Evolutionary conservation across 1,140 invertebrate genomes (phyloP), one percentile per base, ranked within the genome.

Genomic region (Drosophila parabipectinata): DNA sequence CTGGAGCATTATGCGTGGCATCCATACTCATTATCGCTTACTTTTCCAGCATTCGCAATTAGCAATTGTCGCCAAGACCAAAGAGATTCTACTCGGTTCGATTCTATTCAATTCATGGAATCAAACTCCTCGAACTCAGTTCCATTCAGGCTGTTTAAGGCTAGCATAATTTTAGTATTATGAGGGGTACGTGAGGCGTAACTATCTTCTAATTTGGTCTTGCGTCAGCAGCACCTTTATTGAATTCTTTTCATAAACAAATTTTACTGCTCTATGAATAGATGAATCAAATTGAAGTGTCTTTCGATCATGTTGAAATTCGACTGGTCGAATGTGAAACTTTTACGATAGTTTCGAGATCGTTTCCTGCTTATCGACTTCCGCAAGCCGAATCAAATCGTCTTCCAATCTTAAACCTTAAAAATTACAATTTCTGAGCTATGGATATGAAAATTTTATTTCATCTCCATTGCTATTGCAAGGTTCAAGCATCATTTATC

Each of bases 81-180:
- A 67, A 83, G 73, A 50, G 32, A 69, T 69, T 37, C 50, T n/a
- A 32, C 5, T 63, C 53, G 50, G 62, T 58, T 53, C 28, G 51
- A 32, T 63, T 32, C 44, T 50, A 64, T 77, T 44, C 41, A 7
- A 44, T 44, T 44, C 41, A 53, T 56, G 10, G 8, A 39, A 44
- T 51, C 44, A 47, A 47, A 47, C 56, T 57, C 44, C 54, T 32
- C 30, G 68, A 51, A 32, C 44, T n/a, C 61, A 75, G 41, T 75
- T 74, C 55, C 44, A 50, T 37, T 64, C 63, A 32, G 12, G 32
- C 62, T 64, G 60, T 88, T 69, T 87, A 81, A 64, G 82, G 71
- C 53, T 71, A 85, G 83, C 82, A 85, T 85, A 85, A 85, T 85
- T 82, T 47, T 63, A 56, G 63, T 66, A 54, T 78, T 78, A 82